Base-by-base conservation (phyloP, 1,140 invertebrate species). In the Drosophila lacertosa region DNA sequence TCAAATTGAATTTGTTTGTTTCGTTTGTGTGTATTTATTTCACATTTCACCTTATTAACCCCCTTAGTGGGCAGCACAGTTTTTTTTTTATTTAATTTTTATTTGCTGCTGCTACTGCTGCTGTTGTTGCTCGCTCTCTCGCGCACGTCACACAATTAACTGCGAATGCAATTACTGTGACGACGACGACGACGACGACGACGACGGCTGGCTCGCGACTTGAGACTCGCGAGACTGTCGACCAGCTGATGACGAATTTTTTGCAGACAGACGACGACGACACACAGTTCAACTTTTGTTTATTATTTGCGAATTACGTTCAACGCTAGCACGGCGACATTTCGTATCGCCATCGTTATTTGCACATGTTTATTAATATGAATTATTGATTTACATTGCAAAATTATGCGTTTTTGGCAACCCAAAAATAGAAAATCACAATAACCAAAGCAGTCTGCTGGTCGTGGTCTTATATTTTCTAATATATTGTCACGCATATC, bases 181-280 rank as follows among this genome's bases (percentile, higher is more conserved):
- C 53, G 58, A 45, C 47, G 48, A 50, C 35, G 4, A n/a, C n/a
- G n/a, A n/a, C n/a, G n/a, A n/a, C n/a, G n/a, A n/a, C n/a, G n/a
- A n/a, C n/a, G n/a, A n/a, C n/a, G n/a, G n/a, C n/a, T n/a, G n/a
- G n/a, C n/a, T n/a, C n/a, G n/a, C 45, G 57, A 58, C 33, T 32
- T 22, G 20, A 40, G 44, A 66, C 63, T 60, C 15, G 42, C 32
- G 39, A 4, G 48, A 64, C 45, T 72, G 45, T 32, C 51, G 51
- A 81, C 77, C 81, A 86, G 81, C 81, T 86, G 81, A 86, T 86
- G 81, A 86, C 81, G 81, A 86, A 86, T 86, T 72, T 88, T 69
- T 77, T 74, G 69, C 48, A 48, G 44, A 65, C 67, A 69, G 57
- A 50, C 58, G 35, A 39, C 32, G 33, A 47, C 57, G 35, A 63